phyloP scores from a whole-genome alignment of 2,797 vertebrate genomes.

The Tinamus major region DNA sequence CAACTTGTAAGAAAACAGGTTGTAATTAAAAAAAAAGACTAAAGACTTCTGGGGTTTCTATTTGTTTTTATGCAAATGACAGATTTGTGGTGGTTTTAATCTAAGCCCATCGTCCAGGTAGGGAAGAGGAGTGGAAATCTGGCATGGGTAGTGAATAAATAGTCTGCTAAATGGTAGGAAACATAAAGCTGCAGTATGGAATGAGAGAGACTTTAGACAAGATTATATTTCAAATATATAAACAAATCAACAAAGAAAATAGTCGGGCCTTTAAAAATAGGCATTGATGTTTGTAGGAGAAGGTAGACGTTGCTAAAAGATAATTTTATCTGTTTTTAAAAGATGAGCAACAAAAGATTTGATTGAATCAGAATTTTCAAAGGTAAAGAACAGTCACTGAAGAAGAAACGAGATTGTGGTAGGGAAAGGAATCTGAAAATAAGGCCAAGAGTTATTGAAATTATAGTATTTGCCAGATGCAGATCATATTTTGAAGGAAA shows the following conservation, averaged over 20 bases:
- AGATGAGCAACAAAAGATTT: not conserved
- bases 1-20: not conserved
- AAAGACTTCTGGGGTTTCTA: not conserved
- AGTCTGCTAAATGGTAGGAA: slow-evolving; percentile 34
- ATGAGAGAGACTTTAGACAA: not conserved
- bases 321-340: not conserved
- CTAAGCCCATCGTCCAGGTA: slow-evolving; percentile 11
- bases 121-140: not conserved
- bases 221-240: not conserved
- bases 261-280: not conserved
- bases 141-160: not conserved
- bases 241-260: not conserved
- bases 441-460: not conserved
- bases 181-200: slow-evolving; percentile 6
- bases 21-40: not conserved
- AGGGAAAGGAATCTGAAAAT: not conserved
- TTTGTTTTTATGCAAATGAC: not conserved
- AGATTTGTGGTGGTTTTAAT: slow-evolving; percentile 13
- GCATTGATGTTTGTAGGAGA: not conserved
- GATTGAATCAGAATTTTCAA: not conserved
- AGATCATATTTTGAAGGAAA: accelerated
- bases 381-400: not conserved
- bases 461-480: not conserved
- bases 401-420: not conserved
- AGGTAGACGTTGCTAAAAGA: not conserved